Conservation (phyloP, 2,797 vertebrate genomes). For the Gymnopithys bicolor region DNA sequence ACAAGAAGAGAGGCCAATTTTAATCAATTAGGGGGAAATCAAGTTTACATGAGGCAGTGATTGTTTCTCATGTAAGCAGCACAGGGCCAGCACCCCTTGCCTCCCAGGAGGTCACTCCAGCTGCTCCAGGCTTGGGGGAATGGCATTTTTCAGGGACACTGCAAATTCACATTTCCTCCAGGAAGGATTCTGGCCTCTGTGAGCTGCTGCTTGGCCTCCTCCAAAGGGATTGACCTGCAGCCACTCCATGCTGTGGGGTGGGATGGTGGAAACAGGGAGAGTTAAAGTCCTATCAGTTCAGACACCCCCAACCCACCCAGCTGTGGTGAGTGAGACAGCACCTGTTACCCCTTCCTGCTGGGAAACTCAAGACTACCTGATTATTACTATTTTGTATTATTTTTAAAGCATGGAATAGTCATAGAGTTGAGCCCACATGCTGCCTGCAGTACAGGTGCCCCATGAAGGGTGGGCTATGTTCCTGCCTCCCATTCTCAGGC, state of each 20-base stretch:
- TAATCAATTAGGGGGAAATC: neutral
- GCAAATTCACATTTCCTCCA: neutral
- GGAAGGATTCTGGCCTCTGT: neutral
- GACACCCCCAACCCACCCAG: fast-evolving
- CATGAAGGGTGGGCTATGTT: neutral
- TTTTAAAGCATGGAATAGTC: neutral
- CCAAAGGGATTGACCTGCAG: fast-evolving
- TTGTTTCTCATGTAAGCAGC: neutral
- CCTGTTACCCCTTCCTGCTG: neutral
- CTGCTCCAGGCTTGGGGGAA: neutral
- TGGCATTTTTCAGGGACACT: neutral
- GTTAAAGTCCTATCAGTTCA: neutral
- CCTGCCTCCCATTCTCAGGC: neutral
- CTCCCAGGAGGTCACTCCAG: fast-evolving
- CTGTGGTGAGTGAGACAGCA: neutral
- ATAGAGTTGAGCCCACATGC: neutral
- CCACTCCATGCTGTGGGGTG: fast-evolving
- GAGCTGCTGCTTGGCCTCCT: neutral
- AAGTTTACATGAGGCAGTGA: neutral
- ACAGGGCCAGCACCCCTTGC: fast-evolving
- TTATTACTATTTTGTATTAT: neutral
- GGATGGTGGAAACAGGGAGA: no score
- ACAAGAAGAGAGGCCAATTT: neutral
- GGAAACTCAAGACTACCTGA: neutral
- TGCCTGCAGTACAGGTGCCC: neutral